phyloP scores from a whole-genome alignment of 2,113 vertebrate genomes.

The Podilymbus podiceps region DNA sequence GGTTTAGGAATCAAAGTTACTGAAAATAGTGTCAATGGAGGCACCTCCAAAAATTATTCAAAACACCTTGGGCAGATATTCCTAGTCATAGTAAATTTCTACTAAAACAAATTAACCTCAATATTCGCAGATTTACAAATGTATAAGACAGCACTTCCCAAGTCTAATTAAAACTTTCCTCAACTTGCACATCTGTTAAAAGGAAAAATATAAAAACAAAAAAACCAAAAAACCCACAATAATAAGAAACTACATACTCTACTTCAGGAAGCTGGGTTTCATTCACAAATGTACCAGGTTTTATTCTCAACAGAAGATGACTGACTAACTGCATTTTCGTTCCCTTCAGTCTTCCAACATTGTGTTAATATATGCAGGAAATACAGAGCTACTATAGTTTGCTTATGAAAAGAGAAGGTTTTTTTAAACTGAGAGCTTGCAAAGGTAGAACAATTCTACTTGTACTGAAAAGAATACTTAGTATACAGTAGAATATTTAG shows the following conservation, averaged over 20 bases:
- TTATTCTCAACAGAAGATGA: neutral
- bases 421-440: neutral
- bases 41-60: neutral
- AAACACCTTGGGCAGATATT: neutral
- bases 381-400: neutral
- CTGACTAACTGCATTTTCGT: neutral
- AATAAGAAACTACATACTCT: neutral
- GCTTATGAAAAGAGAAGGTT: neutral
- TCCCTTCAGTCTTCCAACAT: neutral
- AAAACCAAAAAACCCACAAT: neutral
- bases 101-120: neutral
- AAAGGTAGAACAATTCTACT: neutral
- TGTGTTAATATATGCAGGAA: neutral
- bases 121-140: neutral
- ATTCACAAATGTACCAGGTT: conserved; percentile 30
- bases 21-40: neutral
- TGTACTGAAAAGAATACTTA: neutral
- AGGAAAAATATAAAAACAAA: neutral
- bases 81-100: neutral
- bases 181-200: neutral
- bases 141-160: neutral
- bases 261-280: neutral
- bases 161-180: neutral
- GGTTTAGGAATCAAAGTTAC: neutral
- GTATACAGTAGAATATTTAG: neutral